Evolutionary conservation across 2,888 invertebrate genomes (phyloP).

Genomic region (Volucella inflata): DNA sequence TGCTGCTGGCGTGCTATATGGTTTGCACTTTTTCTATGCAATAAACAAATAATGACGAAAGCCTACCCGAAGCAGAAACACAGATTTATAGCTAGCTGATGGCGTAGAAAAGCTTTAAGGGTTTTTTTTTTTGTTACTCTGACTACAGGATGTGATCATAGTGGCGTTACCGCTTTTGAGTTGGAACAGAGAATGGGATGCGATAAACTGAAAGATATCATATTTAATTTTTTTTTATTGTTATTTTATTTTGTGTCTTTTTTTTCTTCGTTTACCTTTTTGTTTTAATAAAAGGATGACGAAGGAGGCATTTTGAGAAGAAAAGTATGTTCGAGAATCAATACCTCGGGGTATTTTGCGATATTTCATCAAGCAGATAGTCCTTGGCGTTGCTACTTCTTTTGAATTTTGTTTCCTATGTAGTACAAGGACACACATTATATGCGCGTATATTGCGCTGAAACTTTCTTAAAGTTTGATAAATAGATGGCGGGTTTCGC

Average conservation of each 20-base stretch:
- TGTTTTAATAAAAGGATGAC: neutral
- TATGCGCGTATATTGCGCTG: neutral
- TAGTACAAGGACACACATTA: neutral
- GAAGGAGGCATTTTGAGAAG: neutral
- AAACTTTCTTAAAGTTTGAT: conserved; percentile 9
- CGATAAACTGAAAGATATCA: conserved; percentile 44
- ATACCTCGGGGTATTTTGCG: conserved; percentile 25
- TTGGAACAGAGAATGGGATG: neutral
- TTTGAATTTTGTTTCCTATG: too few species aligned
- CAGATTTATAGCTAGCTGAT: conserved; percentile 55
- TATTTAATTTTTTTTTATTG: conserved; percentile 41
- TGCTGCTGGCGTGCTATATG: neutral
- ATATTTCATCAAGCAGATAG: conserved; percentile 8
- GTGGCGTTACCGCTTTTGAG: neutral
- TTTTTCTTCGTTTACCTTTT: neutral
- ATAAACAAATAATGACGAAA: conserved; percentile 7
- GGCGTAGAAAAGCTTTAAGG: conserved; percentile 44
- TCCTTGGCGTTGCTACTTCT: neutral
- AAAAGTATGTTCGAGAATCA: conserved; percentile 32
- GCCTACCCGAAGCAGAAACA: conserved; percentile 32
- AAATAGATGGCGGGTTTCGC: neutral
- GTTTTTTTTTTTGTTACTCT: conserved; percentile 23
- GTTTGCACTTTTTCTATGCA: conserved; percentile 55
- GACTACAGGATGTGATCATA: neutral
- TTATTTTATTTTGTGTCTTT: neutral